Percentiles rank a stretch among this genome's conserved stretches.
Evolutionary conservation across 2,888 invertebrate species (phyloP).

Genomic region (Catonia carolina): DNA sequence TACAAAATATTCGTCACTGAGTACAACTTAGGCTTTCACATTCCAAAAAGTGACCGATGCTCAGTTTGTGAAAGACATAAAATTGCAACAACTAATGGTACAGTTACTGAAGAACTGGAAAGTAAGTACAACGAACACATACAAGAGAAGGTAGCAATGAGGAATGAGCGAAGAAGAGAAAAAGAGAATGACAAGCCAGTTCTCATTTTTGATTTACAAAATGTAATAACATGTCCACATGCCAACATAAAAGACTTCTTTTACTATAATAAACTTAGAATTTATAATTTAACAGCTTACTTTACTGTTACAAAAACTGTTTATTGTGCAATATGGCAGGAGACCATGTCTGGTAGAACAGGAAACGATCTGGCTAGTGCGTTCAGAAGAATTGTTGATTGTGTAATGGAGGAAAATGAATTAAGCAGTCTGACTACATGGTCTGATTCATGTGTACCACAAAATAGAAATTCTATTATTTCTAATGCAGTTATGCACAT

Average conservation of each 20-base stretch:
- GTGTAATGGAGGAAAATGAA: constrained; percentile 10
- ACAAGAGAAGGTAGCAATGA: neutral
- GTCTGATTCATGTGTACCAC: constrained; percentile 14
- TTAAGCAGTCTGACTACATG: constrained; percentile 1
- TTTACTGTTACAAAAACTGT: neutral
- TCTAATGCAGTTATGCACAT: constrained; percentile 10
- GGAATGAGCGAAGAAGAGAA: neutral
- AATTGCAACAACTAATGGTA: neutral
- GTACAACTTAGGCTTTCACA: neutral
- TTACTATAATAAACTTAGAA: neutral
- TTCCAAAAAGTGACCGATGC: neutral
- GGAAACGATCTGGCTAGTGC: constrained; percentile 8
- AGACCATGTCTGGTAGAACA: constrained; percentile 6
- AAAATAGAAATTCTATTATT: constrained; percentile 9
- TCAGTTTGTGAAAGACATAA: neutral
- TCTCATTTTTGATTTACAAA: neutral
- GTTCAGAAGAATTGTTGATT: constrained; percentile 4
- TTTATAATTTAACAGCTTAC: neutral
- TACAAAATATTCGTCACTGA: neutral
- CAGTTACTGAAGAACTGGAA: neutral
- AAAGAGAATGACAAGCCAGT: neutral
- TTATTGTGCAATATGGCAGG: constrained; percentile 2
- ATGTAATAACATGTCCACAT: neutral
- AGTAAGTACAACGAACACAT: neutral
- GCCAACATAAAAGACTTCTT: neutral